Percentiles rank a stretch among this genome's conserved stretches.
These are phyloP conservation scores for Sinocyclocheilus grahami DNA, from an alignment of 2,113 vertebrate species.

Conservation along the genomic window DNA sequence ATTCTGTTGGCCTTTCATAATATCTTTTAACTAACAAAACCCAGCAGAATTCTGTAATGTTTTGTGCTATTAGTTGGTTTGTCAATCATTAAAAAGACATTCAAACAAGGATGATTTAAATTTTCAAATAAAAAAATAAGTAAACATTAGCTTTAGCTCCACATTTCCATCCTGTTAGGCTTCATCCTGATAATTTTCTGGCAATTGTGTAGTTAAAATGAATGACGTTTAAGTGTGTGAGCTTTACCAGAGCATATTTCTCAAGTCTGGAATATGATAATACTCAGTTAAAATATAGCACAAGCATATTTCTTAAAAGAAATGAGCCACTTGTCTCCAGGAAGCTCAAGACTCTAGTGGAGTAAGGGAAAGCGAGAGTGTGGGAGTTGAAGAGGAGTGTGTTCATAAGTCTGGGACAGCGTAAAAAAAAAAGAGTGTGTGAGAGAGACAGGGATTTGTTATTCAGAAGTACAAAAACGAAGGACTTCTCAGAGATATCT, in stretches of 20 bases:
- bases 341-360: background rate
- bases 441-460: background rate
- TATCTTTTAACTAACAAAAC: background rate
- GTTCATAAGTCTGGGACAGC: conserved; percentile 25
- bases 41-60: background rate
- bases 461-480: conserved; percentile 15
- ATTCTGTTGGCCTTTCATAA: background rate
- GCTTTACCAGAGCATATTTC: background rate
- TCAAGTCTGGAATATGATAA: background rate
- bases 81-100: background rate
- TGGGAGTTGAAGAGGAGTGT: conserved; percentile 15
- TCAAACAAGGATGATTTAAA: background rate
- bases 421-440: background rate
- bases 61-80: background rate
- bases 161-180: background rate
- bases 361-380: background rate
- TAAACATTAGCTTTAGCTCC: background rate
- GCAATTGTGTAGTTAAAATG: background rate
- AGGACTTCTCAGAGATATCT: conserved; percentile 21
- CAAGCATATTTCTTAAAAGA: conserved; percentile 3
- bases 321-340: background rate
- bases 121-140: background rate
- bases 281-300: background rate
- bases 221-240: background rate
- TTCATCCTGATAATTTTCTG: background rate